Conservation (phyloP, 2,113 vertebrate genomes). For the Ptilorrhoa leucosticta region DNA sequence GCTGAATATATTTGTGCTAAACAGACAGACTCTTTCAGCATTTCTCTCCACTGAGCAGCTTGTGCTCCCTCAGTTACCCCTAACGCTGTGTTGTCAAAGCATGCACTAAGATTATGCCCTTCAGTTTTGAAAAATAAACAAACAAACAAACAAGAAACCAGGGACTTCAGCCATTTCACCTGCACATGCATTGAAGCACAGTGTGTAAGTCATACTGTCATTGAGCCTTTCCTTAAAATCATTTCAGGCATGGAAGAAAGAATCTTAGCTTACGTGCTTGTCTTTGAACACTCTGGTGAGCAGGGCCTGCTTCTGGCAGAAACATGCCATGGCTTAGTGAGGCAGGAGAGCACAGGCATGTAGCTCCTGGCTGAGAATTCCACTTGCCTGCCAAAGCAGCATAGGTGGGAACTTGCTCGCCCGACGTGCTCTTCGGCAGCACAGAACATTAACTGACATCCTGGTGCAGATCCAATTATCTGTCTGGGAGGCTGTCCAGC, state of each 20-base stretch:
- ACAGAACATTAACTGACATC: neutral
- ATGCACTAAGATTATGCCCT: neutral
- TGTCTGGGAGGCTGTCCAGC: neutral
- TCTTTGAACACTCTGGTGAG: neutral
- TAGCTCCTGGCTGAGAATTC: neutral
- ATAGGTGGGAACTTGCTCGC: neutral
- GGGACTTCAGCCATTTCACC: neutral
- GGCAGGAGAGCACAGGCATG: neutral
- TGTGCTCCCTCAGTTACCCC: neutral
- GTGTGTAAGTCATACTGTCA: neutral
- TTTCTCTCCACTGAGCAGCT: neutral
- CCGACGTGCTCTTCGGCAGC: neutral
- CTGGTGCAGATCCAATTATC: neutral
- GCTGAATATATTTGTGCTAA: neutral
- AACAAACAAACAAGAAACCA: neutral
- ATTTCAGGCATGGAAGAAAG: neutral
- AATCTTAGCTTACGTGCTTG: neutral
- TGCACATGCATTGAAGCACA: neutral
- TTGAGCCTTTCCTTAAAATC: neutral
- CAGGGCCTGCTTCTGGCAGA: neutral
- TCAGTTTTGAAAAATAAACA: neutral
- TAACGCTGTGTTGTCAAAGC: neutral
- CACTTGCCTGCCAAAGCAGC: neutral
- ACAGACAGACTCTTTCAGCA: neutral
- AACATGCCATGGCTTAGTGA: neutral